These are phyloP conservation scores for Corythaixoides concolor DNA, from an alignment of 2,113 vertebrate species.

Conservation along the genomic window DNA sequence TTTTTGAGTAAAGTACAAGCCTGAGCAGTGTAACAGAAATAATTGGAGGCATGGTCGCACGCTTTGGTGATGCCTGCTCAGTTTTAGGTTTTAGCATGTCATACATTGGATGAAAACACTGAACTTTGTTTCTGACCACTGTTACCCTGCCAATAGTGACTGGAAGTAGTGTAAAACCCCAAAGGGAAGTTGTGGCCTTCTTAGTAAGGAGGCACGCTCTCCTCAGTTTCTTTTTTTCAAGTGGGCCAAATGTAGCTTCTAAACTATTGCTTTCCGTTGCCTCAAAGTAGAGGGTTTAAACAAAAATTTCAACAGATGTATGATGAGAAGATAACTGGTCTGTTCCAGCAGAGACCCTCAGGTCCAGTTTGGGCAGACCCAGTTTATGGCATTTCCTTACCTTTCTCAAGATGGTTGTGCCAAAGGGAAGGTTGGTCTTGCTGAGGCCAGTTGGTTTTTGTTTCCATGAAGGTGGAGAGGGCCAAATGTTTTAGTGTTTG, in stretches of 20 bases:
- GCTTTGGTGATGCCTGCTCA: background rate
- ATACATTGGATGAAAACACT: background rate
- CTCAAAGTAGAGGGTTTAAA: background rate
- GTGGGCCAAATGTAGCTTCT: background rate
- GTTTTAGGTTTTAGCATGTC: background rate
- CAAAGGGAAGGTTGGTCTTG: background rate
- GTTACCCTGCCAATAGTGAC: background rate
- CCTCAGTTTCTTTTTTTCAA: background rate
- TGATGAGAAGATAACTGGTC: background rate
- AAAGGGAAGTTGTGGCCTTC: background rate
- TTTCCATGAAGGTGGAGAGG: background rate
- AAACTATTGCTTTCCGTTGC: background rate
- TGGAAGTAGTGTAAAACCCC: background rate
- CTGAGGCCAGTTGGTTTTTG: background rate
- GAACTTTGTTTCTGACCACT: background rate
- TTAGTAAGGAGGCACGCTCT: background rate
- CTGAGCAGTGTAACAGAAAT: background rate
- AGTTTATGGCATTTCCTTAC: background rate
- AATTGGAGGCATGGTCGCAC: background rate
- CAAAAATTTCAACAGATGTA: background rate
- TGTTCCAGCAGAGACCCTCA: background rate
- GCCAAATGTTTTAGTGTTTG: background rate
- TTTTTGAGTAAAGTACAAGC: background rate
- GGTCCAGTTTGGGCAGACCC: background rate
- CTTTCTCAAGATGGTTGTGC: background rate